Conservation (phyloP, 2,113 vertebrate genomes). For the Gopherus flavomarginatus region DNA sequence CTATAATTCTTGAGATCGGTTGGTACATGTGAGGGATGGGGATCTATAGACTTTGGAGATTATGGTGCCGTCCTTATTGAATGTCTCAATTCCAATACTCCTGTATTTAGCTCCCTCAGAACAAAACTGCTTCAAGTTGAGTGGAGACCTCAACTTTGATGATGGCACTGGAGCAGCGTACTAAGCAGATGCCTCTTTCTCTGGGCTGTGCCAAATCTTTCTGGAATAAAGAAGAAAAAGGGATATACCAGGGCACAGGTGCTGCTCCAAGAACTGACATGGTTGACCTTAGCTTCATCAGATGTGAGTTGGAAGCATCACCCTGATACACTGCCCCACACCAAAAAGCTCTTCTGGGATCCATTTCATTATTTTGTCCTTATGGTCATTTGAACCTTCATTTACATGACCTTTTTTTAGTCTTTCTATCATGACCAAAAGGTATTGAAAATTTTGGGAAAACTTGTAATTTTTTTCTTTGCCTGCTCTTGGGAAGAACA, state of each 20-base stretch:
- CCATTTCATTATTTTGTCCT: not conserved
- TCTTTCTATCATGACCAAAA: not conserved
- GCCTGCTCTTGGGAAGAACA: not conserved
- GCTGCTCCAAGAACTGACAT: not conserved
- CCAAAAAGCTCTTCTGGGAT: not conserved
- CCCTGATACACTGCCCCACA: not conserved
- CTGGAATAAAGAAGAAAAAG: not conserved
- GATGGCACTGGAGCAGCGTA: not conserved
- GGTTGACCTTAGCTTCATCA: not conserved
- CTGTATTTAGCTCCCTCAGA: not conserved
- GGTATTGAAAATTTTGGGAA: fast-evolving
- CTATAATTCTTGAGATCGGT: not conserved
- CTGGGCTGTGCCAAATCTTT: not conserved
- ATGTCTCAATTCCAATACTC: not conserved
- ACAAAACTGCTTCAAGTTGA: not conserved
- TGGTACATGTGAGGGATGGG: not conserved
- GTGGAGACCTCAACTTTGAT: not conserved
- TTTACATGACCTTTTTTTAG: not conserved
- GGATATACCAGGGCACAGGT: not conserved
- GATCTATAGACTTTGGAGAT: not conserved
- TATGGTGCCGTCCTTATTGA: not conserved
- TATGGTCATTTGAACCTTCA: not conserved
- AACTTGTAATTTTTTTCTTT: not conserved
- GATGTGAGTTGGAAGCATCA: fast-evolving
- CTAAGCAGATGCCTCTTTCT: not conserved